Evolutionary conservation across 2,888 invertebrate species (phyloP), one percentile per base, ranked within the genome.

Genomic region (Empis stercorea): DNA sequence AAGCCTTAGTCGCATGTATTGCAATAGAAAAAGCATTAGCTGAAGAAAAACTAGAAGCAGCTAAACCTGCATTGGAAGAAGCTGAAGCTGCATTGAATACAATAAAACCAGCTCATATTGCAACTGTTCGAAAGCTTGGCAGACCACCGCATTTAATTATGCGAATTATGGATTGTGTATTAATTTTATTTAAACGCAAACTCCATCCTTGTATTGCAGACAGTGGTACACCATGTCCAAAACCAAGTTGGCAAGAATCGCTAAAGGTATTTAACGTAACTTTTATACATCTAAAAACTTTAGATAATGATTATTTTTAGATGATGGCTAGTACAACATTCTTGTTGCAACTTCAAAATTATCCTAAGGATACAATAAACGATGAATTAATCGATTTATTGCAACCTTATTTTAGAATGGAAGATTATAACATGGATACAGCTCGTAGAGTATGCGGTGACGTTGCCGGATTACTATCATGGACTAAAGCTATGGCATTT

Each of bases 291-390:
- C 17, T 30, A 30, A n/a, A n/a, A n/a, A n/a, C n/a, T n/a, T 27
- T 2, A 16, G 14, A 13, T 15, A 40, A 23, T 7, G 23, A 23
- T 30, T 15, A 10, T 38, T 58, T 64, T 30, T 58, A 87, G 82
- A 84, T 96, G 81, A 95, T 96, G 95, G 88, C 94, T 1, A 88
- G 89, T 56, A 85, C 93, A 2, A 93, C 92, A 11, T 96, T 96
- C 65, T 71, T 93, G 38, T 72, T 91, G 5, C 91, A 91, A 63
- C 73, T 96, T 15, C 89, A 94, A 73, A 92, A 91, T 61, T 96
- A 94, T 65, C 93, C 94, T 0, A 92, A 94, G 71, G 95, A 95
- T 61, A 87, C 89, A 10, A 95, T 96, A 51, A 96, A 94, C 65
- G 93, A 91, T 60, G 96, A 96, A 72, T 94, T 95, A 81, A 89